Percentiles rank a stretch among this genome's conserved stretches.
Evolutionary conservation across 2,888 invertebrate species (phyloP).

Genomic region (Priocnemis perturbator): DNA sequence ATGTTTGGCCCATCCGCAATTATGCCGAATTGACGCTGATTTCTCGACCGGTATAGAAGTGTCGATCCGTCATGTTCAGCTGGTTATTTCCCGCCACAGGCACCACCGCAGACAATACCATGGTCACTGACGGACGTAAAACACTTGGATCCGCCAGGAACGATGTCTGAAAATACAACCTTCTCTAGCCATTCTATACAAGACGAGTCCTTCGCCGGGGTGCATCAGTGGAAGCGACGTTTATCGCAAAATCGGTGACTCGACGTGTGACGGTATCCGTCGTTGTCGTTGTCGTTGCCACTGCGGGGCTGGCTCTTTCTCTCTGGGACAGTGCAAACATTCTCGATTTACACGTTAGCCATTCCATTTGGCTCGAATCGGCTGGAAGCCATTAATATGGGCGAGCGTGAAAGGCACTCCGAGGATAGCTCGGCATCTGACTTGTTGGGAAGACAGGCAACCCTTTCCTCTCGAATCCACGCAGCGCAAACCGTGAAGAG

Average conservation of each 20-base stretch:
- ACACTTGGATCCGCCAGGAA: no score
- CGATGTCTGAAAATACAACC: no score
- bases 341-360: slow-evolving; percentile 68
- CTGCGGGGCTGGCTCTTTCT: slow-evolving; percentile 38
- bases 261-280: slow-evolving; percentile 41
- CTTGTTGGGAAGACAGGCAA: slow-evolving; percentile 51
- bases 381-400: slow-evolving; percentile 62
- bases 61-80: no score
- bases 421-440: slow-evolving; percentile 44
- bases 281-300: slow-evolving; percentile 26
- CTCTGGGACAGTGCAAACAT: slow-evolving; percentile 57
- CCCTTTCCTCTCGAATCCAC: slow-evolving; percentile 39
- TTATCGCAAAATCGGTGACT: slow-evolving; percentile 29
- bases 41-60: no score
- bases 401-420: slow-evolving; percentile 57
- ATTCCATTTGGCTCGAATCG: slow-evolving; percentile 65
- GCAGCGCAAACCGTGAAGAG: no score
- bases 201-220: no score
- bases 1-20: no score
- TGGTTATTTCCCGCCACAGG: no score
- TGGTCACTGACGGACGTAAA: no score
- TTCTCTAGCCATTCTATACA: no score
- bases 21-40: no score
- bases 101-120: no score
- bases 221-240: slow-evolving; percentile 32